phyloP scores from a whole-genome alignment of 2,888 invertebrate genomes.

The Subacronicta megacephala region DNA sequence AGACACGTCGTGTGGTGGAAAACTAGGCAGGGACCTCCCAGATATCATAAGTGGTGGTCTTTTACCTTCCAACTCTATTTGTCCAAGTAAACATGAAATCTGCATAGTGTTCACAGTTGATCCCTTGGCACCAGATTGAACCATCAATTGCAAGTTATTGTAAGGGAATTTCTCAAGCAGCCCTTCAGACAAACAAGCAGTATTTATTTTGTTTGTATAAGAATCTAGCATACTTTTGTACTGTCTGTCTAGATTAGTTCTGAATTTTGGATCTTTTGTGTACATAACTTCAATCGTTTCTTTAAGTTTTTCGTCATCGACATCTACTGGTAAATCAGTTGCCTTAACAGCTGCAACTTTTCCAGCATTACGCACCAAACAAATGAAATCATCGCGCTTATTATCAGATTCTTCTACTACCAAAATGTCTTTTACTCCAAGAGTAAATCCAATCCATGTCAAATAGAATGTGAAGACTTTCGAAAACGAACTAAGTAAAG shows the following conservation, averaged over 20 bases:
- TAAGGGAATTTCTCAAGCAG: slow-evolving; percentile 96
- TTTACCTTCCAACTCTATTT: slow-evolving; percentile 99
- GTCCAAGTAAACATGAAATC: slow-evolving; percentile 98
- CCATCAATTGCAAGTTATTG: slow-evolving; percentile 99
- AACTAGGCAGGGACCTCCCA: slow-evolving; percentile 97
- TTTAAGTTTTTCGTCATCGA: slow-evolving; percentile 89
- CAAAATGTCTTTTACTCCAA: slow-evolving; percentile 98
- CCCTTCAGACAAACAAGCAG: slow-evolving; percentile 95
- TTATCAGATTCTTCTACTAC: slow-evolving; percentile 93
- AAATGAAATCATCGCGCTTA: slow-evolving; percentile 92
- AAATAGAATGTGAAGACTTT: slow-evolving; percentile 97
- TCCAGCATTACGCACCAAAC: slow-evolving; percentile 91
- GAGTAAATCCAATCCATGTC: slow-evolving; percentile 97
- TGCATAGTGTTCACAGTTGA: slow-evolving; percentile 99
- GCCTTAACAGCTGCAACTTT: slow-evolving; percentile 91
- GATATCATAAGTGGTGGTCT: slow-evolving; percentile 98
- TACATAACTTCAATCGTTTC: slow-evolving; percentile 93
- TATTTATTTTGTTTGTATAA: slow-evolving; percentile 97
- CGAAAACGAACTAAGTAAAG: slow-evolving; percentile 96
- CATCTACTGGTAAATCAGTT: slow-evolving; percentile 91
- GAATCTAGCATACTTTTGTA: slow-evolving; percentile 95
- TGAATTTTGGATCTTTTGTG: slow-evolving; percentile 93
- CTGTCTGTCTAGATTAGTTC: slow-evolving; percentile 94
- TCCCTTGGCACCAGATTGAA: slow-evolving; percentile 99
- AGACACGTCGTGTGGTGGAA: slow-evolving; percentile 95